phyloP scores from a whole-genome alignment of 2,888 invertebrate genomes.

The Entomobrya multifasciata region DNA sequence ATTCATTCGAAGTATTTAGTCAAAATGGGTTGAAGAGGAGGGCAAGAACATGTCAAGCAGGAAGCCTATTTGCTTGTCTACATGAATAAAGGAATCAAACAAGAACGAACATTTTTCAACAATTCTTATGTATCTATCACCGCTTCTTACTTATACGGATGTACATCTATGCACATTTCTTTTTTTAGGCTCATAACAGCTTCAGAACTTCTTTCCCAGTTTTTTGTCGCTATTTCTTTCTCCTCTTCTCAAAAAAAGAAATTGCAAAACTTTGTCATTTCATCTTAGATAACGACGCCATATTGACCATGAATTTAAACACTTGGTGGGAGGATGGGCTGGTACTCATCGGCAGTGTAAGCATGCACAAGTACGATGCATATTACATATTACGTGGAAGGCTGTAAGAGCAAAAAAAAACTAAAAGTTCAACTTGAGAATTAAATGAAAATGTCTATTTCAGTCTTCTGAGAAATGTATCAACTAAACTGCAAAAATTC shows the following conservation, averaged over 20 bases:
- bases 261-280: constrained; percentile 61
- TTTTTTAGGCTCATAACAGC: not conserved
- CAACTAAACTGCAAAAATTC: no score
- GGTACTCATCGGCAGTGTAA: no score
- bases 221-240: not conserved
- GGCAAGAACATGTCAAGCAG: not conserved
- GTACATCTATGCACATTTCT: not conserved
- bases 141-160: no score
- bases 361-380: no score
- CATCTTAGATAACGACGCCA: constrained; percentile 49
- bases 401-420: not conserved
- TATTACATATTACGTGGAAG: no score
- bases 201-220: not conserved
- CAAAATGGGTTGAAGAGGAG: constrained; percentile 1
- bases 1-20: not conserved
- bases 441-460: constrained; percentile 6
- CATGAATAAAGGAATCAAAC: not conserved
- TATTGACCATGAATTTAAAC: constrained; percentile 59
- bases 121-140: not conserved
- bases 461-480: not conserved
- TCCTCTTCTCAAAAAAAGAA: not conserved
- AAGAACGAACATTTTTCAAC: not conserved
- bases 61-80: not conserved
- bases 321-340: not conserved
- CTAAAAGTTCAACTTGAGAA: constrained; percentile 4